Evolutionary conservation across 2,888 invertebrate genomes (phyloP), one percentile per base, ranked within the genome.

Genomic region (Troides oblongomaculatus): DNA sequence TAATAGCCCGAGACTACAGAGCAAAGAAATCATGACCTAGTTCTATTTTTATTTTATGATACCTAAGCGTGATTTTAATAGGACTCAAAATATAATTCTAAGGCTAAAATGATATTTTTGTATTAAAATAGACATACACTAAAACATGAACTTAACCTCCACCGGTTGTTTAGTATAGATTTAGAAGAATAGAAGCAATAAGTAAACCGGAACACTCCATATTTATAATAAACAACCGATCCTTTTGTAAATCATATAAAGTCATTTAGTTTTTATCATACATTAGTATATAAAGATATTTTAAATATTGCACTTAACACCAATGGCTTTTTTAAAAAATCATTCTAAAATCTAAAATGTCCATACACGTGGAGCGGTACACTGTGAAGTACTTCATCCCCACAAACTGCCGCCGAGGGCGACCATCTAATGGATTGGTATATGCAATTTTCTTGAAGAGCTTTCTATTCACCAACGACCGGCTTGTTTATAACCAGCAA

Each of bases 381-480:
- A 62, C 23, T 57, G 7, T 25, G 36, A 36, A 58, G 36, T 39
- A 30, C 62, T 46, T 50, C 25, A 62, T 69, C 65, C 65, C 36
- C 50, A 57, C 57, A 65, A 65, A 65, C 65, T 58, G 57, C 21
- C 57, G 62, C 62, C 25, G 57, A 50, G 62, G 50, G 65, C 69
- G 58, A 23, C 53, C 62, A 65, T 18, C 69, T 69, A 69, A 69
- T 69, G 69, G 69, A 69, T 69, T 62, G 65, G 58, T 39, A 50
- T 62, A 62, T 50, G 62, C 65, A 65, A 65, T 69, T 65, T 69
- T 21, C 46, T 66, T 56, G 30, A 64, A 69, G 64, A 58, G 68
- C 64, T 64, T 62, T 60, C 64, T n/a, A 53, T 64, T 64, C 68
- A 68, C 46, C 21, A 43, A 21, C 23, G 36, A 50, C n/a, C 46